Percentiles rank a stretch among this genome's conserved stretches.
Conservation (phyloP, 2,888 invertebrate genomes). For the Stenurella melanura region DNA sequence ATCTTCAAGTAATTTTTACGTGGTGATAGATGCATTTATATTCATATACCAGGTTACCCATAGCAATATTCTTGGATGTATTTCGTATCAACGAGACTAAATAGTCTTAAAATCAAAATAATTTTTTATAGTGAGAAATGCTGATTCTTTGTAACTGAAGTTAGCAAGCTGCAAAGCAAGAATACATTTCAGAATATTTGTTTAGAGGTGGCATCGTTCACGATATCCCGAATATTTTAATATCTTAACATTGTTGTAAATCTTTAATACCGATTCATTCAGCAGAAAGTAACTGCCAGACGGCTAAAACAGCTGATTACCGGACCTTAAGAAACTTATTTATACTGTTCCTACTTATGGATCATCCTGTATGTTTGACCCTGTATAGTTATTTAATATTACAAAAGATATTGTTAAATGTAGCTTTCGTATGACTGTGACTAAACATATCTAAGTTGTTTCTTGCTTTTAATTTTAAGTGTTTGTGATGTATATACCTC, state of each 20-base stretch:
- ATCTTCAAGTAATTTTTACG: background rate
- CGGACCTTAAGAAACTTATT: background rate
- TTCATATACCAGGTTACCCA: background rate
- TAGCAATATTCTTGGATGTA: too few relatives aligned
- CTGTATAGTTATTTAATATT: background rate
- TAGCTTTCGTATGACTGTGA: slow-evolving; percentile 14
- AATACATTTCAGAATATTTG: too few relatives aligned
- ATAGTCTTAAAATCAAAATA: too few relatives aligned
- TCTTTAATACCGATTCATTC: too few relatives aligned
- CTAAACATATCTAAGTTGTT: background rate
- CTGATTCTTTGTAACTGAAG: too few relatives aligned
- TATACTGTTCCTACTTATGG: background rate
- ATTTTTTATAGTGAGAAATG: too few relatives aligned
- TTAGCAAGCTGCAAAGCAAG: too few relatives aligned
- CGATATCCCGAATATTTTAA: too few relatives aligned
- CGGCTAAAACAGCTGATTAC: background rate
- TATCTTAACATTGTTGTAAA: too few relatives aligned
- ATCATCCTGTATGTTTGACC: background rate
- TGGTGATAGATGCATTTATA: background rate
- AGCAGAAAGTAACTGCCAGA: background rate
- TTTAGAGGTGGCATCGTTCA: too few relatives aligned
- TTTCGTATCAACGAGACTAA: too few relatives aligned
- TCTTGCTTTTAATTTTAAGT: background rate
- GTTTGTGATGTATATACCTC: slow-evolving; percentile 1
- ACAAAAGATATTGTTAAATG: slow-evolving; percentile 2